These are phyloP conservation scores for Omphaloscelis lunosa DNA, from an alignment of 2,888 invertebrate species.

Conservation along the genomic window DNA sequence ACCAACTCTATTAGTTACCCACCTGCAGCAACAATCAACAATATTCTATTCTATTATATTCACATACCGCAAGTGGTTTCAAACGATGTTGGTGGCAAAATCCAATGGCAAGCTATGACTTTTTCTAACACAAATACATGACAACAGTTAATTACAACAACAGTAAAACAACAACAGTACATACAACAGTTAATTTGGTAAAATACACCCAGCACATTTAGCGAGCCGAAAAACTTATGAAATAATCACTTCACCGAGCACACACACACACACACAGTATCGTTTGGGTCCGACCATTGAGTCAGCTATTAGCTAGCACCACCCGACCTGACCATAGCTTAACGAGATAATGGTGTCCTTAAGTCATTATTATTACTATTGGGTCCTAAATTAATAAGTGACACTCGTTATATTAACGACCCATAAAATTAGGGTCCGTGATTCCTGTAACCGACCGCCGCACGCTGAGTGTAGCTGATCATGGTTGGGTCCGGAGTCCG, in stretches of 20 bases:
- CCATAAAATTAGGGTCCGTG: constrained; percentile 33
- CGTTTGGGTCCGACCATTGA: not conserved
- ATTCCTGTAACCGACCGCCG: constrained; percentile 34
- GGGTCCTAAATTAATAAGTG: constrained; percentile 58
- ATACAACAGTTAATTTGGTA: not conserved
- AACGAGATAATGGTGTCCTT: constrained; percentile 31
- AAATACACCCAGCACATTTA: not conserved
- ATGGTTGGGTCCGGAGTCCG: constrained; percentile 21
- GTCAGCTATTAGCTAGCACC: not conserved
- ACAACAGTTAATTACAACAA: no score
- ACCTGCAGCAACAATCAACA: not conserved
- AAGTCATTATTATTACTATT: constrained; percentile 13
- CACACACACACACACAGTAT: no score
- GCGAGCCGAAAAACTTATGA: not conserved
- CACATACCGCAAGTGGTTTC: not conserved
- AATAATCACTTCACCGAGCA: not conserved
- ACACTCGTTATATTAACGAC: constrained; percentile 48
- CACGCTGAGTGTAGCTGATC: constrained; percentile 20
- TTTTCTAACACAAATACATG: no score
- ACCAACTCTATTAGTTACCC: not conserved
- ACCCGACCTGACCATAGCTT: constrained; percentile 18
- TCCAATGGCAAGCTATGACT: not conserved
- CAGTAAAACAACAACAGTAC: no score
- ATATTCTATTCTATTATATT: not conserved
- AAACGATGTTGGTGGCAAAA: not conserved